Evolutionary conservation across 1,140 invertebrate species (phyloP).

Genomic region (Thereuonema tuberculata): DNA sequence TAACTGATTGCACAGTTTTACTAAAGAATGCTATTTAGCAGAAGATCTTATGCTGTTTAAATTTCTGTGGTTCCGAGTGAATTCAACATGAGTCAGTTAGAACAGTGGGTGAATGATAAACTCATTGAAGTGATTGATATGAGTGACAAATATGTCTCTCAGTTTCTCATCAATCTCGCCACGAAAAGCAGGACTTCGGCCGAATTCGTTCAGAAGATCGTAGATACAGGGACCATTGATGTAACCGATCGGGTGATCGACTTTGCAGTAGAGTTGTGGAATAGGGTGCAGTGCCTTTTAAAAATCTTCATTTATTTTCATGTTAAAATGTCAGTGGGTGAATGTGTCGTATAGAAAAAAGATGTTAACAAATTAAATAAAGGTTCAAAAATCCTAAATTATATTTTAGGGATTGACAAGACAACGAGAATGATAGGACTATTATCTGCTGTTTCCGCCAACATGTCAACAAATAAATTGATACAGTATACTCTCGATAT

Average conservation of each 20-base stretch:
- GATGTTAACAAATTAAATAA: too few species aligned
- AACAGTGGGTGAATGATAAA: slow-evolving; percentile 39
- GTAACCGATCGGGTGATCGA: slow-evolving; percentile 29
- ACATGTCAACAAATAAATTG: too few species aligned
- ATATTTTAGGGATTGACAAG: too few species aligned
- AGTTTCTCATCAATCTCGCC: slow-evolving; percentile 38
- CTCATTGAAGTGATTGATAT: slow-evolving; percentile 40
- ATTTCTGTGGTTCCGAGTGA: too few species aligned
- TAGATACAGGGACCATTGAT: slow-evolving; percentile 35
- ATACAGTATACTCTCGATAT: too few species aligned
- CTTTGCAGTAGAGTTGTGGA: slow-evolving; percentile 33
- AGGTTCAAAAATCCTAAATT: too few species aligned
- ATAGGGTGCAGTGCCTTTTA: slow-evolving; percentile 23
- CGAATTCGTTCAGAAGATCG: slow-evolving; percentile 34
- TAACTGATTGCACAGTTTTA: too few species aligned
- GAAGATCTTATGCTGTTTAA: too few species aligned
- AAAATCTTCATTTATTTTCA: not conserved
- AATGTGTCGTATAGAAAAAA: too few species aligned
- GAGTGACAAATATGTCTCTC: slow-evolving; percentile 37
- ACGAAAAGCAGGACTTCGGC: slow-evolving; percentile 29
- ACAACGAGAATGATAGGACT: too few species aligned
- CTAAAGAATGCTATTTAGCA: too few species aligned
- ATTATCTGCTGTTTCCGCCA: too few species aligned
- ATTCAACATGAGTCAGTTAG: slow-evolving; percentile 17
- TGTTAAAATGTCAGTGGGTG: not conserved